A percentile compares a stretch with the other conserved stretches of the same genome.
Conservation (phyloP, 1,140 invertebrate genomes). For the Drosophila bocqueti region DNA sequence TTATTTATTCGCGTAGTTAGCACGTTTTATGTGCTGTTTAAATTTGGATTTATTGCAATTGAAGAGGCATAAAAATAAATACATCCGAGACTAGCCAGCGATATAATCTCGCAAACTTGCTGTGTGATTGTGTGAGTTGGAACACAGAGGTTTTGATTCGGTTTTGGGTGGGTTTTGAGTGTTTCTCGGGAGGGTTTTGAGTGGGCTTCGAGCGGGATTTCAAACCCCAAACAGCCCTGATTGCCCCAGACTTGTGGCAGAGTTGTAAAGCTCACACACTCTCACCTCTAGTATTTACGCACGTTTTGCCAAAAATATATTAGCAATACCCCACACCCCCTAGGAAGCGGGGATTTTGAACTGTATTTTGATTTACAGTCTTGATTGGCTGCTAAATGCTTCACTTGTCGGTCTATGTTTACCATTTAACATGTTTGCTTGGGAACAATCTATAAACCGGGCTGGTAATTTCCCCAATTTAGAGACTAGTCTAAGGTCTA, state of each 20-base stretch:
- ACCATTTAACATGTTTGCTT: not conserved
- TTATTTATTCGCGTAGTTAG: constrained; percentile 74
- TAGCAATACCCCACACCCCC: not conserved
- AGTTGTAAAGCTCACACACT: constrained; percentile 67
- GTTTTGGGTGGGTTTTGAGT: not conserved
- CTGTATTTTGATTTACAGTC: not conserved
- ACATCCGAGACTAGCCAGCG: constrained; percentile 36
- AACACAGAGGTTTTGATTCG: constrained; percentile 30
- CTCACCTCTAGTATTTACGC: constrained; percentile 54
- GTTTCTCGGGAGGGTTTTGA: constrained; percentile 22
- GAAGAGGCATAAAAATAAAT: constrained; percentile 63
- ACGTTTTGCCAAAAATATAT: constrained; percentile 59
- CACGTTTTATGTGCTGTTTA: constrained; percentile 78
- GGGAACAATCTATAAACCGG: too few species aligned
- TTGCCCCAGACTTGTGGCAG: constrained; percentile 56
- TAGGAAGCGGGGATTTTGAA: not conserved
- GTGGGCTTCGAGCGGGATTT: not conserved
- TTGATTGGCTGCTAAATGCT: constrained; percentile 6
- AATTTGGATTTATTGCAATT: constrained; percentile 78
- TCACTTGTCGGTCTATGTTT: constrained; percentile 1
- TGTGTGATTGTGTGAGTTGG: not conserved
- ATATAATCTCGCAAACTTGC: constrained; percentile 22
- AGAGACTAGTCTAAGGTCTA: not conserved
- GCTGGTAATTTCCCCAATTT: not conserved
- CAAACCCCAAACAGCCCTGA: constrained; percentile 21